Evolutionary conservation across 2,888 invertebrate species (phyloP).

Genomic region (Cryptocheilus praepositus): DNA sequence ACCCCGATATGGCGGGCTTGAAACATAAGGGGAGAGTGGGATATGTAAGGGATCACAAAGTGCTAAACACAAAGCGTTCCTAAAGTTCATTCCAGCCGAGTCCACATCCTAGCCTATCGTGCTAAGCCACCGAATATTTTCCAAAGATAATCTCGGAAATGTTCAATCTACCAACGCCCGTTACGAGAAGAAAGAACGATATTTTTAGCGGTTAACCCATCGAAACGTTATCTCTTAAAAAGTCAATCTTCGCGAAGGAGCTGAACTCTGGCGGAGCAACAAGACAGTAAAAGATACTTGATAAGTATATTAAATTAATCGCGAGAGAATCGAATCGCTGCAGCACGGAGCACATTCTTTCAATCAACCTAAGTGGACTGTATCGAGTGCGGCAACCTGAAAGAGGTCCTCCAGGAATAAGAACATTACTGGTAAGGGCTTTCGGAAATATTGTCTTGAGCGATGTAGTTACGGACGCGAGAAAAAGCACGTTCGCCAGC

Average conservation of each 20-base stretch:
- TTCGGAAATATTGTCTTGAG: conserved; percentile 35
- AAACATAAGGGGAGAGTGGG: conserved; percentile 9
- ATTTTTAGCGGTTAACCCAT: too few relatives aligned
- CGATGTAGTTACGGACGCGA: not conserved
- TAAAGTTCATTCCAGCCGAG: conserved; percentile 60
- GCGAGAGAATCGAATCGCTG: conserved; percentile 2
- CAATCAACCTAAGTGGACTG: conserved; percentile 43
- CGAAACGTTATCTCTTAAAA: too few relatives aligned
- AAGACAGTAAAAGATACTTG: too few relatives aligned
- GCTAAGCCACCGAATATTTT: conserved; percentile 33
- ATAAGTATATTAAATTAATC: too few relatives aligned
- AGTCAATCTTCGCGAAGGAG: too few relatives aligned
- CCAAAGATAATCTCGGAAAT: conserved; percentile 20
- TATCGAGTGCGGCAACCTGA: conserved; percentile 21
- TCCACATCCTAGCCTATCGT: conserved; percentile 44
- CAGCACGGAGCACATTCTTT: conserved; percentile 26
- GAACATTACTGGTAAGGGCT: conserved; percentile 15
- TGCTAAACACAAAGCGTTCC: conserved; percentile 56
- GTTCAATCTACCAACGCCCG: too few relatives aligned
- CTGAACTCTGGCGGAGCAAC: too few relatives aligned
- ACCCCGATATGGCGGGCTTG: conserved; percentile 36
- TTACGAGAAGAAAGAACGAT: too few relatives aligned
- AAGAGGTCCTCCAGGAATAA: conserved; percentile 17
- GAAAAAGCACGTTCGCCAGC: not conserved
- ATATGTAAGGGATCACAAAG: conserved; percentile 34